These are phyloP conservation scores for Brachyrhaphis roseni DNA, from an alignment of 2,797 vertebrate species.

Conservation along the genomic window DNA sequence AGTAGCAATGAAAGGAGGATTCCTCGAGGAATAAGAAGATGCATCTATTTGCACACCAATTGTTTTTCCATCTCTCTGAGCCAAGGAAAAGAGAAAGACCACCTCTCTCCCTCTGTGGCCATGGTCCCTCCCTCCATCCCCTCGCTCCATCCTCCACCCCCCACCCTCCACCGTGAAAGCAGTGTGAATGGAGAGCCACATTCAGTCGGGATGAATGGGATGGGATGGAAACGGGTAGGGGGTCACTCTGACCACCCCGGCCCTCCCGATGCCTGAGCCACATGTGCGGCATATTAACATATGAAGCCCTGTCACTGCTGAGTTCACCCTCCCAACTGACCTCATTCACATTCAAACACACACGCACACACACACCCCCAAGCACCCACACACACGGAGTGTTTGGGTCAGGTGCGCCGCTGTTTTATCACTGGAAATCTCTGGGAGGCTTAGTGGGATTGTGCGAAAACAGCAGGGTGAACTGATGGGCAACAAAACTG, in stretches of 20 bases:
- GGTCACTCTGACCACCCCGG: constrained; percentile 75
- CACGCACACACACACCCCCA: not conserved
- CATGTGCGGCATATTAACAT: constrained; percentile 83
- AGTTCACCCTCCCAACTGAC: constrained; percentile 71
- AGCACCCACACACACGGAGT: constrained; percentile 39
- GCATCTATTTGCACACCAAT: constrained; percentile 84
- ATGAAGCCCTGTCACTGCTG: constrained; percentile 79
- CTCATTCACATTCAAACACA: constrained; percentile 62
- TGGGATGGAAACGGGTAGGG: constrained; percentile 77
- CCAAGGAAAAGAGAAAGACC: constrained; percentile 76
- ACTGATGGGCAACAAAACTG: constrained; percentile 44
- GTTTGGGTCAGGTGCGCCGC: constrained; percentile 68
- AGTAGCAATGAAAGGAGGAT: constrained; percentile 14
- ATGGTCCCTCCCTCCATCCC: constrained; percentile 39
- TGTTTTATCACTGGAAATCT: constrained; percentile 62
- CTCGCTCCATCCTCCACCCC: constrained; percentile 26
- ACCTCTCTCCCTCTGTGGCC: constrained; percentile 77
- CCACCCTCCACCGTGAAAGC: constrained; percentile 77
- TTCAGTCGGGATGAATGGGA: constrained; percentile 79
- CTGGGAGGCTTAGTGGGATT: constrained; percentile 44
- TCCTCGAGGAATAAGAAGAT: constrained; percentile 75
- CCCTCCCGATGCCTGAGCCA: constrained; percentile 70
- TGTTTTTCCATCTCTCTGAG: constrained; percentile 80
- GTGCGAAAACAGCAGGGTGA: constrained; percentile 42
- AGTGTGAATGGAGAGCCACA: constrained; percentile 81